Conservation (phyloP, 2,797 vertebrate species). For the Ctenochaetus hawaiiensis region DNA sequence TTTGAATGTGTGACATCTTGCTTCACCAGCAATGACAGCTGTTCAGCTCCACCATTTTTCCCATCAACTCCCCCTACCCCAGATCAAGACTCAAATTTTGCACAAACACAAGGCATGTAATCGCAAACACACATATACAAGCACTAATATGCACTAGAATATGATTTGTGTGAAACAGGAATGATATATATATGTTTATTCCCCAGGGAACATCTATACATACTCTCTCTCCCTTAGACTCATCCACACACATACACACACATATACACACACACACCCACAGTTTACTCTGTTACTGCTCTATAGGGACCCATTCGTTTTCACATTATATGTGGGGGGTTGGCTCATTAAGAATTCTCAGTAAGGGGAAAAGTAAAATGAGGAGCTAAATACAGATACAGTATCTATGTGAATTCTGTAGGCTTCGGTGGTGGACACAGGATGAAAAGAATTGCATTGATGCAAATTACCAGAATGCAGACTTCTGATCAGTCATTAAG, state of each 20-base stretch:
- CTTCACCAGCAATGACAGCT: slow-evolving; percentile 31
- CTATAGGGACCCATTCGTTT: slow-evolving; percentile 50
- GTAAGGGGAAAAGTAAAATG: background rate
- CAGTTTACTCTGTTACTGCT: slow-evolving; percentile 38
- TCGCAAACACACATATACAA: slow-evolving; percentile 2
- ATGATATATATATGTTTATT: slow-evolving; percentile 30
- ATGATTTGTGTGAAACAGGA: slow-evolving; percentile 21
- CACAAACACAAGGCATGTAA: slow-evolving; percentile 6
- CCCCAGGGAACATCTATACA: slow-evolving; percentile 27
- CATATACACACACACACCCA: slow-evolving; percentile 24
- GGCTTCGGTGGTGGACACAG: background rate
- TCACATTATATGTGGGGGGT: slow-evolving; percentile 28
- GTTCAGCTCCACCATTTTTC: background rate
- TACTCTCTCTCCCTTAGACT: slow-evolving; percentile 16
- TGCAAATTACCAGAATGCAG: slow-evolving; percentile 6
- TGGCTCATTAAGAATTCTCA: background rate
- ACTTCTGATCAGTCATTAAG: slow-evolving; percentile 15
- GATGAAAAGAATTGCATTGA: slow-evolving; percentile 7
- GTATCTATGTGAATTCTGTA: background rate
- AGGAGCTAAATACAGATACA: background rate
- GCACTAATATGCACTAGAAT: background rate
- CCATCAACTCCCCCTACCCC: background rate
- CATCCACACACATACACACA: slow-evolving; percentile 4
- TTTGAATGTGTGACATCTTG: slow-evolving; percentile 13
- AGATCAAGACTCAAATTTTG: background rate